Conservation (phyloP, 2,113 vertebrate species). For the Theristicus caerulescens region DNA sequence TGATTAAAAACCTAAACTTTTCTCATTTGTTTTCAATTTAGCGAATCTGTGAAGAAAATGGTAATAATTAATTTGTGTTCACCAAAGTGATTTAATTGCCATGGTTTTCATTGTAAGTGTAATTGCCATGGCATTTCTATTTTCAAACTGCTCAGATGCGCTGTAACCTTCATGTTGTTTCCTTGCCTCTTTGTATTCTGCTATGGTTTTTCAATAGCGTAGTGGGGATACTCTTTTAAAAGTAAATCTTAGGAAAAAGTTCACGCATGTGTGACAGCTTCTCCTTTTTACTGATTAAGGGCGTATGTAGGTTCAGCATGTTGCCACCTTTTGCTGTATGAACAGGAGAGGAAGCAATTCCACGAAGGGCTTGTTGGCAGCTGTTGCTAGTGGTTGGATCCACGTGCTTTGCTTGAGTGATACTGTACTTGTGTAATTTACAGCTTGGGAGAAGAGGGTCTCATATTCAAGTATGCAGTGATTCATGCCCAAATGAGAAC, state of each 20-base stretch:
- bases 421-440: not conserved
- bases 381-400: not conserved
- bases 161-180: not conserved
- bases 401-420: not conserved
- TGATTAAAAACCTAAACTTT: conserved; percentile 2
- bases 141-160: not conserved
- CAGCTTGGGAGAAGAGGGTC: not conserved
- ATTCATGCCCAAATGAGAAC: not conserved
- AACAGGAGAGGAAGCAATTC: not conserved
- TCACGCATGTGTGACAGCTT: not conserved
- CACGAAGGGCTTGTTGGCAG: not conserved
- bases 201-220: not conserved
- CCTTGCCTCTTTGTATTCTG: not conserved
- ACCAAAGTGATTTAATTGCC: conserved; percentile 4
- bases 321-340: not conserved
- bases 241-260: not conserved
- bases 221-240: not conserved
- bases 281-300: not conserved
- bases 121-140: not conserved
- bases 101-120: not conserved
- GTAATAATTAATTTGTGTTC: conserved; percentile 21
- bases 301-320: not conserved
- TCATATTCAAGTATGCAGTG: not conserved
- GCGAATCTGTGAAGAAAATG: not conserved
- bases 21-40: not conserved